phyloP scores from a whole-genome alignment of 2,113 vertebrate species.

The Rallus limicola region DNA sequence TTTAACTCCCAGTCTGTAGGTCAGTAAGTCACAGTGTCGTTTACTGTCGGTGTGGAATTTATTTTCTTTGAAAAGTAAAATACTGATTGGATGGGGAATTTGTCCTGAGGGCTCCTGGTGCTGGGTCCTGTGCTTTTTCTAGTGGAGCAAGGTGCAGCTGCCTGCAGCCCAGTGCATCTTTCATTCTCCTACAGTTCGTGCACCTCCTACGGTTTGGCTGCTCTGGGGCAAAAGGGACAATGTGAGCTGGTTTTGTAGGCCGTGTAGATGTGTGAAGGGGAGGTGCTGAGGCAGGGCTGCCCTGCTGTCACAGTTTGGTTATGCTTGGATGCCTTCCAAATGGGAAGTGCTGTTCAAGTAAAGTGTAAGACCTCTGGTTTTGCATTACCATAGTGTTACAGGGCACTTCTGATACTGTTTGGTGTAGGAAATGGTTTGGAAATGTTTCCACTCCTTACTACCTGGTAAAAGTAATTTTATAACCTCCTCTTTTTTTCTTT shows the following conservation, averaged over 20 bases:
- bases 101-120: not conserved
- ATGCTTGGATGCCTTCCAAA: not conserved
- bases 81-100: not conserved
- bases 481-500: not conserved
- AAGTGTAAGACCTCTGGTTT: not conserved
- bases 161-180: not conserved
- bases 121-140: not conserved
- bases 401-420: not conserved
- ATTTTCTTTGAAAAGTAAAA: not conserved
- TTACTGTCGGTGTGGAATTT: not conserved
- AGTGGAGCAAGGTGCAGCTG: not conserved
- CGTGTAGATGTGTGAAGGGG: not conserved
- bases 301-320: not conserved
- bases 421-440: not conserved
- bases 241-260: not conserved
- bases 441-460: not conserved
- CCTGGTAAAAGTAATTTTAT: not conserved
- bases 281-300: not conserved
- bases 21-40: slow-evolving; percentile 41
- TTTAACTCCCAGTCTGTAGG: slow-evolving; percentile 90
- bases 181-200: fast-evolving
- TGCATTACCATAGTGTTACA: not conserved
- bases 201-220: not conserved
- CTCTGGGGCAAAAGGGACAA: not conserved
- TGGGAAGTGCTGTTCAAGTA: not conserved